phyloP scores from a whole-genome alignment of 92 coral and sea anemone genomes.

The Epizoanthus illoricatus region DNA sequence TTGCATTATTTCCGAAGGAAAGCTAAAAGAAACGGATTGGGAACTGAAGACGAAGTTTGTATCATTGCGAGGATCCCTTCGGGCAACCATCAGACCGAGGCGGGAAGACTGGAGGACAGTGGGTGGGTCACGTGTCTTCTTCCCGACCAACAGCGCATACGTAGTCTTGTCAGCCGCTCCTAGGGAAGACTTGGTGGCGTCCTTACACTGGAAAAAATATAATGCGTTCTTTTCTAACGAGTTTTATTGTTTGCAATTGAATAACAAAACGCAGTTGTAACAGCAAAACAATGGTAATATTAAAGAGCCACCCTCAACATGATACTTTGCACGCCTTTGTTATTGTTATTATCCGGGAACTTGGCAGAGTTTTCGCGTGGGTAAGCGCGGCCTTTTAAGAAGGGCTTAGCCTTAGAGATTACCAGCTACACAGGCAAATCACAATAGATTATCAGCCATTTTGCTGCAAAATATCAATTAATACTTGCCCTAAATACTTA shows the following conservation, averaged over 20 bases:
- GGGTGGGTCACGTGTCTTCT: conserved; percentile 6
- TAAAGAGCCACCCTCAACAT: no score
- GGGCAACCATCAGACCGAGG: conserved; percentile 3
- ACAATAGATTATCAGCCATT: no score
- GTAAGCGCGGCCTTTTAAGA: no score
- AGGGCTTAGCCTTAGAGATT: no score
- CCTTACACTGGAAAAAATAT: not conserved
- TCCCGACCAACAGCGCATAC: conserved; percentile 23
- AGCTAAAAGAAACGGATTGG: not conserved
- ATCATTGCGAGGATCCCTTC: not conserved
- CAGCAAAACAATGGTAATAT: no score
- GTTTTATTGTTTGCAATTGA: not conserved
- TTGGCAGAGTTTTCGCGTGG: no score
- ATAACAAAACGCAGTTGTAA: not conserved
- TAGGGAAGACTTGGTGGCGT: conserved; percentile 2
- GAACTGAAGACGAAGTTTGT: conserved; percentile 12
- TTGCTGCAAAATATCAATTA: no score
- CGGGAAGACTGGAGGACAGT: conserved; percentile 2
- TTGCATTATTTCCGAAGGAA: conserved; percentile 11
- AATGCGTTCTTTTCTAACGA: not conserved
- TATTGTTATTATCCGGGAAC: no score
- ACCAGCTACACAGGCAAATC: no score
- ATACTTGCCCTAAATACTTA: no score
- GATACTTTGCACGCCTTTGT: no score
- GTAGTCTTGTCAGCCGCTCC: conserved; percentile 22